phyloP scores from a whole-genome alignment of 2,797 vertebrate species.

The Chromis chromis region DNA sequence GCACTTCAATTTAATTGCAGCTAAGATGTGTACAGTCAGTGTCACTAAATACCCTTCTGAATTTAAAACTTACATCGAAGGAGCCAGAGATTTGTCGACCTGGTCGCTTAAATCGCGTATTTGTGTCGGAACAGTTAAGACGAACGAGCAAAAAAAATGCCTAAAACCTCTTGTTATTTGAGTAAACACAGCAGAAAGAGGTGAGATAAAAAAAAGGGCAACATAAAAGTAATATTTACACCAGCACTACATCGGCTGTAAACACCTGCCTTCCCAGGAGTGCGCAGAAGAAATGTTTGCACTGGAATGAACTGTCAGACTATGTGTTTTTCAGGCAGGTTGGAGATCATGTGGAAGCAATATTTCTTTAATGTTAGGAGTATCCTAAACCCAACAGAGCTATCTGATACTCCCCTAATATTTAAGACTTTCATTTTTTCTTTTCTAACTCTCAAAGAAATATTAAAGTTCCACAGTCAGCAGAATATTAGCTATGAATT shows the following conservation, averaged over 20 bases:
- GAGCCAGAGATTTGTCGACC: background rate
- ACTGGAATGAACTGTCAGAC: background rate
- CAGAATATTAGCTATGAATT: background rate
- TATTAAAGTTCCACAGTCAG: background rate
- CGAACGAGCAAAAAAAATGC: background rate
- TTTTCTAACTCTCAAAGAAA: background rate
- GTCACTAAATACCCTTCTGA: too few species aligned
- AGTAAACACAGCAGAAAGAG: background rate
- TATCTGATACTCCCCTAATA: background rate
- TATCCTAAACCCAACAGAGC: background rate
- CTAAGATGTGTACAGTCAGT: too few species aligned
- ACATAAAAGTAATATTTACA: background rate
- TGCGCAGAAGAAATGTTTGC: background rate
- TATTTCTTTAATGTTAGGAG: background rate
- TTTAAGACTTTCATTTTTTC: background rate
- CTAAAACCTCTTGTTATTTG: background rate
- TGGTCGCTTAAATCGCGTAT: slow-evolving; percentile 1
- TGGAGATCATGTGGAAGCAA: background rate
- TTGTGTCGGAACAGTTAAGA: background rate
- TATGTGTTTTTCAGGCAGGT: background rate
- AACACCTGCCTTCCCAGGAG: slow-evolving; percentile 1
- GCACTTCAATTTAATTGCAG: too few species aligned
- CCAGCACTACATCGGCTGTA: background rate
- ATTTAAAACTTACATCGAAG: background rate
- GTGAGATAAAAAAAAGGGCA: background rate